Base-by-base conservation (phyloP, 1,140 invertebrate species). In the Calliopsis andreniformis region DNA sequence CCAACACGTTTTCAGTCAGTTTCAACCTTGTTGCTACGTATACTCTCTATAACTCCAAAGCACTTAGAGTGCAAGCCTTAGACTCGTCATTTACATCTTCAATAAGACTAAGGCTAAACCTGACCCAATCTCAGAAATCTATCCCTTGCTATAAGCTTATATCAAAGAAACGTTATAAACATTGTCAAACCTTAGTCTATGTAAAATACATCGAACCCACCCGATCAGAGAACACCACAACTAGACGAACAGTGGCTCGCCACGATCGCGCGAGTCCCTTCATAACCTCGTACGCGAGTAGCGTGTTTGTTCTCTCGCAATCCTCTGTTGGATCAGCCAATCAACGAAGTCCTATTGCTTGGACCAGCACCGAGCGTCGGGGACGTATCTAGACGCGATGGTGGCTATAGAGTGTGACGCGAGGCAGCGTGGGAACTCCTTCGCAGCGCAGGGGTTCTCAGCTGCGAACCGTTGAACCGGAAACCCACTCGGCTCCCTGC, bases 351-450 rank as follows among this genome's bases (percentile, higher is more conserved):
- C 62, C 76, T 77, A 87, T 81, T 28, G 80, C 45, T 66, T 79
- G 76, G 80, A 79, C 56, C 67, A 20, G 42, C 81, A 66, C 71
- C 47, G 42, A 67, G 51, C 45, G 67, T 80, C 70, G 47, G 32
- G 28, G 56, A 82, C 56, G 78, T 84, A 87, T 87, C 82, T 88
- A 83, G 55, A 71, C 70, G 69, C 53, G 81, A 87, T 86, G 83
- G n/a, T 81, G 82, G 81, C 77, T 80, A 59, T 59, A 59, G 71
- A 58, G 80, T 80, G 83, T 64, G 86, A 87, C 71, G 76, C 78
- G 78, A 68, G 71, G 63, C 76, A 86, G 82, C 89, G 89, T 91
- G 89, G 89, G 89, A 90, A 90, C 87, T 88, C 64, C 76, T 84
- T 83, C 82, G 63, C 43, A 49, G 43, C 70, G 25, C 83, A 85